phyloP scores from a whole-genome alignment of 1,140 invertebrate genomes.

The Catajapyx aquilonaris region DNA sequence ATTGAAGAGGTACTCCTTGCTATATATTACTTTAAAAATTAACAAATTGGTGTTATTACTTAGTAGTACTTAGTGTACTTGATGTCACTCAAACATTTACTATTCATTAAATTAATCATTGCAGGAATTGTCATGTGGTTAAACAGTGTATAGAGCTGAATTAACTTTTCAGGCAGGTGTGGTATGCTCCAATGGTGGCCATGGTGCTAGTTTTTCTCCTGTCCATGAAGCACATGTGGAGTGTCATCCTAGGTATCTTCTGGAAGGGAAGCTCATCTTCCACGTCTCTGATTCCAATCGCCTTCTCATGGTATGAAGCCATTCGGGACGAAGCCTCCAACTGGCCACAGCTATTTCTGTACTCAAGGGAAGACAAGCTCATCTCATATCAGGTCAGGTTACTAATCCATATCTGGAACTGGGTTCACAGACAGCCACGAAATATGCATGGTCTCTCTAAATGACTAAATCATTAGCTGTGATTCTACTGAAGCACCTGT shows the following conservation, averaged over 20 bases:
- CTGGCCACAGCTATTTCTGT: slow-evolving; percentile 51
- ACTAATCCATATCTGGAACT: background rate
- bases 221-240: background rate
- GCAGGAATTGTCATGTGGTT: background rate
- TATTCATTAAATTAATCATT: too few species aligned
- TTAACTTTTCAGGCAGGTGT: background rate
- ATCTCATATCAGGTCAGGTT: slow-evolving; percentile 26
- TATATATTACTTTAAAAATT: too few species aligned
- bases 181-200: background rate
- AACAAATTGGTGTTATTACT: too few species aligned
- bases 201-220: background rate
- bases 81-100: too few species aligned
- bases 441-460: background rate
- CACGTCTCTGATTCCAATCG: background rate
- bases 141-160: background rate
- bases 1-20: too few species aligned
- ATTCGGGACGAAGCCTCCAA: slow-evolving; percentile 20
- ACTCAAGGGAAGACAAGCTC: slow-evolving; percentile 43
- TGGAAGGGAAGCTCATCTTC: too few species aligned
- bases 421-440: too few species aligned
- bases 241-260: background rate
- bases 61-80: too few species aligned
- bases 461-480: background rate
- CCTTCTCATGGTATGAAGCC: background rate
- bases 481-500: background rate